These are phyloP conservation scores for Lissocephala sabroskyi DNA, from an alignment of 2,888 invertebrate genomes.

Conservation along the genomic window DNA sequence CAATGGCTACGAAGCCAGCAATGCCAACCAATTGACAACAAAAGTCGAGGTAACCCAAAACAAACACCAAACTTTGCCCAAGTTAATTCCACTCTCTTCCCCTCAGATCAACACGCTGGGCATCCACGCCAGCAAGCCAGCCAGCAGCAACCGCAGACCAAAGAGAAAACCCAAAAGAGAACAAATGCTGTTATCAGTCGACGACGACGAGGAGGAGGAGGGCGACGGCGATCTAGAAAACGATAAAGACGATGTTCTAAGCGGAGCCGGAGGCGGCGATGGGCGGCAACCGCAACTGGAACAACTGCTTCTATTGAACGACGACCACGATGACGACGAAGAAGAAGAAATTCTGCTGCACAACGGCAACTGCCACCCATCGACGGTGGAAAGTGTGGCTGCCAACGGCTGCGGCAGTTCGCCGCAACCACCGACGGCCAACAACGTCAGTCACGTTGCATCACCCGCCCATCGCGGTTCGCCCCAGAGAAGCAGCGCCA, in stretches of 20 bases:
- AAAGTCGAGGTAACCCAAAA: slow-evolving; percentile 46
- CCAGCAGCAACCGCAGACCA: slow-evolving; percentile 40
- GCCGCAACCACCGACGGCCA: slow-evolving; percentile 20
- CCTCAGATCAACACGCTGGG: slow-evolving; percentile 63
- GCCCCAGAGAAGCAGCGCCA: slow-evolving; percentile 32
- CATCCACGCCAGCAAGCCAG: no score
- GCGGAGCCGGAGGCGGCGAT: not conserved
- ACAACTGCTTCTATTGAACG: slow-evolving; percentile 28
- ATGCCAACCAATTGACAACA: slow-evolving; percentile 43
- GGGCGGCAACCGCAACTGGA: no score
- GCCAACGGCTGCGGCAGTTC: slow-evolving; percentile 28
- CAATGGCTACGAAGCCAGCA: slow-evolving; percentile 13
- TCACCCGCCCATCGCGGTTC: slow-evolving; percentile 47
- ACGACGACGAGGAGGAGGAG: slow-evolving; percentile 33
- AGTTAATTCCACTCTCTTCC: not conserved
- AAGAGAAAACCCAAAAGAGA: slow-evolving; percentile 47
- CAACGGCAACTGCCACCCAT: slow-evolving; percentile 29
- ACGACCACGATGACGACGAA: slow-evolving; percentile 25
- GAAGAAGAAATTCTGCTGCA: slow-evolving; percentile 30
- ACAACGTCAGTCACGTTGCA: slow-evolving; percentile 32
- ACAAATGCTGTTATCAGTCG: slow-evolving; percentile 57
- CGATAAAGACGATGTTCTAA: slow-evolving; percentile 6
- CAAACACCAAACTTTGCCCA: not conserved
- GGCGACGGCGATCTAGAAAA: slow-evolving; percentile 20
- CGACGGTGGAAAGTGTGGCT: slow-evolving; percentile 25